Percentiles rank a stretch among this genome's conserved stretches.
Evolutionary conservation across 2,888 invertebrate genomes (phyloP).

Genomic region (Drosophila seclusa): DNA sequence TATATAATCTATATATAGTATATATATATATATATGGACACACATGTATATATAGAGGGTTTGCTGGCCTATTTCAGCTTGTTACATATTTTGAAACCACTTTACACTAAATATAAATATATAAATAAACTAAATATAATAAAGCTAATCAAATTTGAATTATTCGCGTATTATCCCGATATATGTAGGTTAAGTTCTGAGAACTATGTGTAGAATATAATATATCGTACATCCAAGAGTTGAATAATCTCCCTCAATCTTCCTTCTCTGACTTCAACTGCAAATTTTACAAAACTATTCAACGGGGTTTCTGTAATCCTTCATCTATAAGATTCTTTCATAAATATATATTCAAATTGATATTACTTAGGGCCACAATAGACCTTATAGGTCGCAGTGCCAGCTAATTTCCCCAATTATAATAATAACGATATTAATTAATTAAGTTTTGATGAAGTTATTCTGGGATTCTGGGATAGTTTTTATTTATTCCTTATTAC

Average conservation of each 20-base stretch:
- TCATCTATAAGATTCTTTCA: not conserved
- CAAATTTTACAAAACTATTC: too few species aligned
- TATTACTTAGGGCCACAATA: not conserved
- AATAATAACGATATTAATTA: accelerated
- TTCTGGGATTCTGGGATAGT: not conserved
- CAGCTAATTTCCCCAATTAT: too few species aligned
- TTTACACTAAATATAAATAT: not conserved
- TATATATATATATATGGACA: too few species aligned
- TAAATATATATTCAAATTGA: not conserved
- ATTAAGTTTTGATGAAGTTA: not conserved
- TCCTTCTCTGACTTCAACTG: too few species aligned
- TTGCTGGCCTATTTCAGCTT: not conserved
- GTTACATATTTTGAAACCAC: not conserved
- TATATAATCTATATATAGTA: too few species aligned
- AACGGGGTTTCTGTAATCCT: not conserved
- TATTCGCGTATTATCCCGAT: not conserved
- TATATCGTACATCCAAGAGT: not conserved
- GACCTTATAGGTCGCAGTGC: too few species aligned
- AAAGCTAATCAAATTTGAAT: not conserved
- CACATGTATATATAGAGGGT: not conserved
- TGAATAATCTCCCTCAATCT: not conserved
- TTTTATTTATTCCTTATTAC: not conserved
- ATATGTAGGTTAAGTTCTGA: too few species aligned
- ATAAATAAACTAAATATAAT: not conserved
- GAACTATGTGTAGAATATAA: accelerated